A percentile compares a stretch with the other conserved stretches of the same genome.
Conservation (phyloP, 2,797 vertebrate genomes). For the Furcifer pardalis region DNA sequence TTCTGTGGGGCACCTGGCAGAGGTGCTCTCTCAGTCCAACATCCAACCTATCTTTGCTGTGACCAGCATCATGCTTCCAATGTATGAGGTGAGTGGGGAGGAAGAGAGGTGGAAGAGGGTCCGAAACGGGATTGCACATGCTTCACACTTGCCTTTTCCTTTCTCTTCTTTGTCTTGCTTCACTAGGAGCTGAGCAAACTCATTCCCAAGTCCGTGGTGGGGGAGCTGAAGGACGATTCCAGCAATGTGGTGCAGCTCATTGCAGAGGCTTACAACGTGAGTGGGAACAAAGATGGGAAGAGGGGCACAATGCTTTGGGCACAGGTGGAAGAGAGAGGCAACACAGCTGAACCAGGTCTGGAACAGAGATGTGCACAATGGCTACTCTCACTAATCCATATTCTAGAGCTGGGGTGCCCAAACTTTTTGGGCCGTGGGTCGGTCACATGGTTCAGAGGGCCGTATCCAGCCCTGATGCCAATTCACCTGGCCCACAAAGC, state of each 20-base stretch:
- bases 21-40: conserved; percentile 78
- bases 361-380: no score
- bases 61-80: conserved; percentile 70
- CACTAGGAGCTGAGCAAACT: conserved; percentile 79
- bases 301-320: background rate
- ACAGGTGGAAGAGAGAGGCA: background rate
- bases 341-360: background rate
- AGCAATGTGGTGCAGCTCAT: conserved; percentile 85
- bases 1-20: conserved; percentile 80
- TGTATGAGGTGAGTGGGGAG: conserved; percentile 74
- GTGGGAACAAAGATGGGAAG: background rate
- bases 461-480: no score
- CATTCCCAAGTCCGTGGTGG: conserved; percentile 83
- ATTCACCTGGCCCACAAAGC: no score
- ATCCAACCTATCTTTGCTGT: conserved; percentile 86
- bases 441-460: no score
- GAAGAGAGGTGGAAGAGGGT: rapidly evolving
- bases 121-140: background rate
- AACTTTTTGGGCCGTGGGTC: no score
- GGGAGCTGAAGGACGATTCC: conserved; percentile 78
- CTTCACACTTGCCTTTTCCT: background rate
- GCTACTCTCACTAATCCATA: background rate
- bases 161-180: background rate
- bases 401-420: background rate
- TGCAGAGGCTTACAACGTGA: conserved; percentile 80